Evolutionary conservation across 2,113 vertebrate species (phyloP).

Genomic region (Salvelinus alpinus): DNA sequence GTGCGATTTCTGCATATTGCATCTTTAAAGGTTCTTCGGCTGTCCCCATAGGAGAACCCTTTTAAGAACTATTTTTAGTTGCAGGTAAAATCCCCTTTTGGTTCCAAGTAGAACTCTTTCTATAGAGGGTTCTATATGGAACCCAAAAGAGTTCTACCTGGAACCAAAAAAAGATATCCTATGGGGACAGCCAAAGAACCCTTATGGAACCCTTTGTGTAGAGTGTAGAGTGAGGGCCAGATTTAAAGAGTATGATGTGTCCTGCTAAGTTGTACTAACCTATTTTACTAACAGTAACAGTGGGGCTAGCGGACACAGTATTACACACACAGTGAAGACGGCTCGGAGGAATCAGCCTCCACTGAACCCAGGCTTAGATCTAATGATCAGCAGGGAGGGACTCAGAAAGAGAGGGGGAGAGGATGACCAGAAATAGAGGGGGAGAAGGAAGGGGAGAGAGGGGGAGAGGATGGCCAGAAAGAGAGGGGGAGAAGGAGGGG

Average conservation of each 20-base stretch:
- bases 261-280: slow-evolving; percentile 50
- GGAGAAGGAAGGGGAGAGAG: background rate
- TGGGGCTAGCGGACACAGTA: slow-evolving; percentile 38
- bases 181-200: too few species aligned
- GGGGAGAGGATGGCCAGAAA: background rate
- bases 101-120: too few species aligned
- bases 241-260: slow-evolving; percentile 47
- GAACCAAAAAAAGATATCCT: too few species aligned
- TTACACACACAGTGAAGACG: slow-evolving; percentile 59
- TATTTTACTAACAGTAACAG: slow-evolving; percentile 44
- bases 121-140: too few species aligned
- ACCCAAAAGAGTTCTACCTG: too few species aligned
- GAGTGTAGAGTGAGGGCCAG: background rate
- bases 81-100: too few species aligned
- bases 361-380: slow-evolving; percentile 66
- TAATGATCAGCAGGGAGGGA: slow-evolving; percentile 70
- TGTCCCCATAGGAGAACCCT: too few species aligned
- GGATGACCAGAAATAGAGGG: too few species aligned
- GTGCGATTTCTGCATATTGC: too few species aligned
- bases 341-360: slow-evolving; percentile 72
- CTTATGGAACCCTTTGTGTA: too few species aligned
- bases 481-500: background rate
- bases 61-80: too few species aligned
- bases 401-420: slow-evolving; percentile 38
- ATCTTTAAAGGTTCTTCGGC: too few species aligned